Base-by-base conservation (phyloP, 2,888 invertebrate species). In the Limenitis camilla region DNA sequence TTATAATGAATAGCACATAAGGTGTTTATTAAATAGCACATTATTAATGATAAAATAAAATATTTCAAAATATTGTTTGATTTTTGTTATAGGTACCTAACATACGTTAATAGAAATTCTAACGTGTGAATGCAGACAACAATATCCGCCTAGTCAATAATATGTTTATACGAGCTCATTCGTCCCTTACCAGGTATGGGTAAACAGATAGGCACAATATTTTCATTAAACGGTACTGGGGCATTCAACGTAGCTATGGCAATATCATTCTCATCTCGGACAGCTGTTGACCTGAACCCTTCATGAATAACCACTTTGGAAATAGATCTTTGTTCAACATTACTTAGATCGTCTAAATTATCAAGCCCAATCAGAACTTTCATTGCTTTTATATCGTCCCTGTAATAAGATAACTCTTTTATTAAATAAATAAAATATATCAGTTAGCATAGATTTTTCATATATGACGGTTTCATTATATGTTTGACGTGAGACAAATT, bases 181-280 rank as follows among this genome's bases (percentile, higher is more conserved):
- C n/a, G n/a, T n/a, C n/a, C n/a, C n/a, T n/a, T n/a, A n/a, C n/a
- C n/a, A 44, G 81, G 74, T 42, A 64, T 52, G 27, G 91, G 90
- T 40, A 91, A 71, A 63, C 91, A 91, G 55, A 88, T 74, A 0
- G 91, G 90, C n/a, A 71, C 60, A 9, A 90, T 80, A 2, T 67
- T 76, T 0, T 76, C 67, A 40, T 74, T 72, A 57, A 88, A 90
- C n/a, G 46, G 27, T 0, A 91, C 76, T 1, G 87, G 81, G 6
- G 61, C 39, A 31, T 74, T 66, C 2, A 91, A 61, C 39, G 82
- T 88, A 0, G 90, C 81, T 11, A 91, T 71, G 0, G 90, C 89
- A 39, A 91, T 89, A 61, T 91, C 91, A 58, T 90, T 89, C 48
- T 86, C 88, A 52, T 90, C 90, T 55, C 90, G 72, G 1, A 87